Percentiles rank a stretch among this genome's conserved stretches.
Conservation (phyloP, 2,888 invertebrate species). For the Tiphia femorata region DNA sequence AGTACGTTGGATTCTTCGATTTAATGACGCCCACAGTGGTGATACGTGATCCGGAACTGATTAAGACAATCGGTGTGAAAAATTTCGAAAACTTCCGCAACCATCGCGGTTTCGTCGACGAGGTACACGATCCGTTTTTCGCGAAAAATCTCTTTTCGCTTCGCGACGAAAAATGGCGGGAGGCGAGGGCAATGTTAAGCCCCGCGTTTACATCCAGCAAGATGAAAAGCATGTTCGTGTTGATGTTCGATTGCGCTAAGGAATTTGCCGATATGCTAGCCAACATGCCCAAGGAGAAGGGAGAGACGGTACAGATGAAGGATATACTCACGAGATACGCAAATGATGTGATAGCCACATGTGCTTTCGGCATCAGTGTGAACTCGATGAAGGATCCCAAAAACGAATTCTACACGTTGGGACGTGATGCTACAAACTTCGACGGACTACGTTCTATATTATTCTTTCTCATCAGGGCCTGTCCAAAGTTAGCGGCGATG, state of each 20-base stretch:
- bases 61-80: not conserved
- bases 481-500: conserved; percentile 13
- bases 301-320: conserved; percentile 21
- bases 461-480: conserved; percentile 26
- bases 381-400: conserved; percentile 68
- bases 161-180: conserved; percentile 70
- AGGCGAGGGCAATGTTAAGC: conserved; percentile 70
- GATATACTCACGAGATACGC: conserved; percentile 67
- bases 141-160: conserved; percentile 43
- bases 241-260: conserved; percentile 64
- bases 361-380: conserved; percentile 72
- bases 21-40: conserved; percentile 38
- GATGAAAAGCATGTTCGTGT: conserved; percentile 71
- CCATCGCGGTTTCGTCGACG: conserved; percentile 31
- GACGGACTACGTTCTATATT: conserved; percentile 14
- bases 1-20: conserved; percentile 51
- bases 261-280: not conserved
- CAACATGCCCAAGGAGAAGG: not conserved
- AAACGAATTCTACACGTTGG: conserved; percentile 56
- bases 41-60: conserved; percentile 29
- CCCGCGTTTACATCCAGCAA: conserved; percentile 74
- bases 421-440: conserved; percentile 34
- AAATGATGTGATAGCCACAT: conserved; percentile 73
- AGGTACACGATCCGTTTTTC: conserved; percentile 38
- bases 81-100: conserved; percentile 28